These are phyloP conservation scores for Noctua janthe DNA, from an alignment of 2,888 invertebrate genomes.

Conservation along the genomic window DNA sequence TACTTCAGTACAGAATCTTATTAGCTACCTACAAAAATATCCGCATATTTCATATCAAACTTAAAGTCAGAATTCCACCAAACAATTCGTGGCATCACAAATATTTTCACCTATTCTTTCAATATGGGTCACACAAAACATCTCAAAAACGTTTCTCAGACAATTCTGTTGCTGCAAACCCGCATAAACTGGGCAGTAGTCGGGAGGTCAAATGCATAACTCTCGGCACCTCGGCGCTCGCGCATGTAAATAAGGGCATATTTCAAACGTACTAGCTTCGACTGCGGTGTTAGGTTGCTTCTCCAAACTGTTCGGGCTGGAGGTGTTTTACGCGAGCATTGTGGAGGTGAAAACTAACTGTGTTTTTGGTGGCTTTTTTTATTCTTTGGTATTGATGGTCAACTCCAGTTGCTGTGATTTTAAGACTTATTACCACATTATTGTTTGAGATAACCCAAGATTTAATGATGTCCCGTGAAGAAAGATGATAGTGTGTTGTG, in stretches of 20 bases:
- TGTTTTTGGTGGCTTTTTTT: not conserved
- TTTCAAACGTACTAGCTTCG: constrained; percentile 74
- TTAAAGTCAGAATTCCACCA: not conserved
- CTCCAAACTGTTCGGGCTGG: constrained; percentile 62
- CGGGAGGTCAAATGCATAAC: constrained; percentile 82
- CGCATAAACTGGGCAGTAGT: constrained; percentile 66
- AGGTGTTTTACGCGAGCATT: constrained; percentile 50
- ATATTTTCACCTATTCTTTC: constrained; percentile 63
- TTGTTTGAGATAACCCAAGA: too few relatives aligned
- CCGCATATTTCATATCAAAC: not conserved
- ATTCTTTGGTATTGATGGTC: too few relatives aligned
- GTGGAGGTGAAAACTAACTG: not conserved
- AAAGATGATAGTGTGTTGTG: too few relatives aligned
- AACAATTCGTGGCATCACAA: constrained; percentile 9
- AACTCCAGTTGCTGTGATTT: too few relatives aligned
- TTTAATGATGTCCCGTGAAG: too few relatives aligned
- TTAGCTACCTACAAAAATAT: not conserved
- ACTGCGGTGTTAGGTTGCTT: constrained; percentile 69
- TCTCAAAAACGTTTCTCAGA: constrained; percentile 68
- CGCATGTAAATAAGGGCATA: constrained; percentile 84
- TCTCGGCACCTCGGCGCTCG: constrained; percentile 76
- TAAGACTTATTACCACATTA: too few relatives aligned
- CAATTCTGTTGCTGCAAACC: constrained; percentile 60
- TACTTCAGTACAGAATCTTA: not conserved
- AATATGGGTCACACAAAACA: constrained; percentile 64